A percentile compares a stretch with the other conserved stretches of the same genome.
phyloP scores from a whole-genome alignment of 2,113 vertebrate genomes.

The Siphamia tubifer region DNA sequence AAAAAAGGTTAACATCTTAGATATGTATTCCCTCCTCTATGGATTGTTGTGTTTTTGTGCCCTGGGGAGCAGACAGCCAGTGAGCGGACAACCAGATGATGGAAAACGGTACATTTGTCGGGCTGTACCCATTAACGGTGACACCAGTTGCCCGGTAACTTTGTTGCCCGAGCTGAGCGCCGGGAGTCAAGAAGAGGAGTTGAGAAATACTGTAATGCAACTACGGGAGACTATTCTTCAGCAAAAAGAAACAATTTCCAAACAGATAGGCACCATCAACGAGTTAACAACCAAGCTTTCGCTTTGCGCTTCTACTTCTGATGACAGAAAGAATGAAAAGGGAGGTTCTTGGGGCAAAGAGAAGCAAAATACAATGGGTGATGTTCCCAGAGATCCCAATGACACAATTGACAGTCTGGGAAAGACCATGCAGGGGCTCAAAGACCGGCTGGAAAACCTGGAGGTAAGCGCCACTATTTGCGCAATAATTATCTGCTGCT shows the following conservation, averaged over 20 bases:
- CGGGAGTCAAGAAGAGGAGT: conserved; percentile 86
- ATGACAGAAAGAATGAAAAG: conserved; percentile 73
- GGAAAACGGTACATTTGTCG: conserved; percentile 91
- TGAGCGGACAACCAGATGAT: conserved; percentile 71
- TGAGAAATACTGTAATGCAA: conserved; percentile 89
- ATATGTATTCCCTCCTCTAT: conserved; percentile 75
- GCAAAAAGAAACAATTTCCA: conserved; percentile 93
- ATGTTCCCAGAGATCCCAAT: conserved; percentile 90
- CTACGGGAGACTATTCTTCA: conserved; percentile 92
- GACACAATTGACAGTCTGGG: conserved; percentile 91
- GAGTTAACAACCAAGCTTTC: conserved; percentile 92
- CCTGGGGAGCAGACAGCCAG: conserved; percentile 48
- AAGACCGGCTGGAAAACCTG: conserved; percentile 91
- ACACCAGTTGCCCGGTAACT: conserved; percentile 84
- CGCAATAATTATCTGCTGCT: not conserved
- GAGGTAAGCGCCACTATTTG: conserved; percentile 79
- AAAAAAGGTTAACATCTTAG: not conserved
- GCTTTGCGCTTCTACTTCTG: conserved; percentile 83
- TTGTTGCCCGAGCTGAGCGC: conserved; percentile 78
- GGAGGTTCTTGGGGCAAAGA: conserved; percentile 80
- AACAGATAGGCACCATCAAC: conserved; percentile 89
- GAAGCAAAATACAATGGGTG: conserved; percentile 92
- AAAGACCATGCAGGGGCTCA: conserved; percentile 92
- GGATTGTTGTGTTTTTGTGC: conserved; percentile 73
- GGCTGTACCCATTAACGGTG: conserved; percentile 81